A percentile compares a stretch with the other conserved stretches of the same genome.
Conservation (phyloP, 2,888 invertebrate species). For the Acronicta psi region DNA sequence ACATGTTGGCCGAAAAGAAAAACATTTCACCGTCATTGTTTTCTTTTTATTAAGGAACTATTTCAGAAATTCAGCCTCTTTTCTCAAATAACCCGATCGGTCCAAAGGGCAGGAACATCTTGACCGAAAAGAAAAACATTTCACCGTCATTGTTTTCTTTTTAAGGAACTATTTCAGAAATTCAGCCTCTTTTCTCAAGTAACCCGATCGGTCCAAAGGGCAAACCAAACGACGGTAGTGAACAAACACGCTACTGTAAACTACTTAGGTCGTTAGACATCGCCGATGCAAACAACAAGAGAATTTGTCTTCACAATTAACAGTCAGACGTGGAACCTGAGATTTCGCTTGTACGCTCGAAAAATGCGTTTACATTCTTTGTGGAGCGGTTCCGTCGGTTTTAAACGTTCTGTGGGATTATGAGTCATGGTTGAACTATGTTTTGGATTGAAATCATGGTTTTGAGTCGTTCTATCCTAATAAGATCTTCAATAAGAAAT, state of each 20-base stretch:
- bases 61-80: constrained; percentile 5
- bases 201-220: constrained; percentile 24
- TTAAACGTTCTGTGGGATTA: background rate
- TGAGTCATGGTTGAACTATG: constrained; percentile 1
- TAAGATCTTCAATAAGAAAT: too few species aligned
- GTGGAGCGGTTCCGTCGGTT: constrained; percentile 35
- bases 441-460: background rate
- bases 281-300: constrained; percentile 64
- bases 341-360: constrained; percentile 63
- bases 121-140: background rate
- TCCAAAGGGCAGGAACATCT: constrained; percentile 25
- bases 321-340: constrained; percentile 62
- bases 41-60: background rate
- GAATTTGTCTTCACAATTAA: constrained; percentile 76
- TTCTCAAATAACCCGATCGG: constrained; percentile 16
- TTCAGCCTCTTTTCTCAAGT: constrained; percentile 7
- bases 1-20: background rate
- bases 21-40: constrained; percentile 9
- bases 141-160: constrained; percentile 5
- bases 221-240: constrained; percentile 29
- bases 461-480: too few species aligned
- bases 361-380: constrained; percentile 49
- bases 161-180: constrained; percentile 3
- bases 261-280: constrained; percentile 70
- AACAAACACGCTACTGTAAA: constrained; percentile 73